Evolutionary conservation across 2,797 vertebrate genomes (phyloP).

Genomic region (Neostethus bicornis): DNA sequence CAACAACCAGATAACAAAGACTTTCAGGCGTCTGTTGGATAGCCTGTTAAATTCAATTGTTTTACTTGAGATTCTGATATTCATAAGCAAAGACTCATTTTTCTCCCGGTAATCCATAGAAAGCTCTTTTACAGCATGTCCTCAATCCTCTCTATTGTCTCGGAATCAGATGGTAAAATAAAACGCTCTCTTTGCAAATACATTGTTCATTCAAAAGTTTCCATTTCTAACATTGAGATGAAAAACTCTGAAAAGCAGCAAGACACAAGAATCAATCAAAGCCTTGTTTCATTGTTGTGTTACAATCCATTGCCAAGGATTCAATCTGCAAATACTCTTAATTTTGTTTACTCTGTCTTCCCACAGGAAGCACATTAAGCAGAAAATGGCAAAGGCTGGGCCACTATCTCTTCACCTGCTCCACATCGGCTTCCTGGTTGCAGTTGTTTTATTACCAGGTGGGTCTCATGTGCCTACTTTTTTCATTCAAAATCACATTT

Average conservation of each 20-base stretch:
- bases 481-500: background rate
- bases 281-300: conserved; percentile 2
- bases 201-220: conserved; percentile 43
- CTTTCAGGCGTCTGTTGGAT: conserved; percentile 24
- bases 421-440: conserved; percentile 72
- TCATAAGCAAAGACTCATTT: conserved; percentile 28
- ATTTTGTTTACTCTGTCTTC: conserved; percentile 33
- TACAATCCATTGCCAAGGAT: background rate
- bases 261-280: conserved; percentile 7
- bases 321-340: conserved; percentile 3
- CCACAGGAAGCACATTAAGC: conserved; percentile 49
- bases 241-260: conserved; percentile 14
- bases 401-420: conserved; percentile 56
- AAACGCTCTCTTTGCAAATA: conserved; percentile 24
- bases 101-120: conserved; percentile 48
- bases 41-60: conserved; percentile 20
- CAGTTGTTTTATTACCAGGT: conserved; percentile 79
- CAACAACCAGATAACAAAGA: conserved; percentile 13
- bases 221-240: conserved; percentile 25
- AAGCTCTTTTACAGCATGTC: conserved; percentile 50
- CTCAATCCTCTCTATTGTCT: conserved; percentile 51
- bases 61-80: conserved; percentile 41
- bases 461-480: conserved; percentile 22
- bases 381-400: conserved; percentile 70
- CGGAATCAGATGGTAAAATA: conserved; percentile 34